Evolutionary conservation across 2,888 invertebrate genomes (phyloP).

Genomic region (Tyria jacobaeae): DNA sequence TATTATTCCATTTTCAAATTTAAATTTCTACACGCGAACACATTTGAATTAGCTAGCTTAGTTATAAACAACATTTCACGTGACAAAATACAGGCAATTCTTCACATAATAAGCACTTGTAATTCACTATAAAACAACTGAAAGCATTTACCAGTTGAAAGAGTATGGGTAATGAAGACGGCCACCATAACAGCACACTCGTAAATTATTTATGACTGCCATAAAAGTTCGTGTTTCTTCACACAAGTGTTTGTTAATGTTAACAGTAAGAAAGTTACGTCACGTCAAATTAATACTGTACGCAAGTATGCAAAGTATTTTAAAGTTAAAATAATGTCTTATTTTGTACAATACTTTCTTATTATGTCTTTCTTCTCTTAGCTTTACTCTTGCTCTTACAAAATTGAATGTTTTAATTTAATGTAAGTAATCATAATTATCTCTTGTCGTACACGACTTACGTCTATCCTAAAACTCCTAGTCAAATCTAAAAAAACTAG

Average conservation of each 20-base stretch:
- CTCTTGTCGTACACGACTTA: not conserved
- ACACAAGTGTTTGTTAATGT: slow-evolving; percentile 59
- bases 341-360: not conserved
- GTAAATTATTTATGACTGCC: slow-evolving; percentile 65
- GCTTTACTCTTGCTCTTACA: not conserved
- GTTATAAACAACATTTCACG: not conserved
- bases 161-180: slow-evolving; percentile 45
- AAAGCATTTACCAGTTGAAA: slow-evolving; percentile 27
- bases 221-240: slow-evolving; percentile 59
- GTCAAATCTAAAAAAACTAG: not conserved
- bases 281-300: slow-evolving; percentile 40
- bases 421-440: too few species aligned
- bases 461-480: not conserved
- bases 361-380: not conserved
- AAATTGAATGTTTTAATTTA: too few species aligned
- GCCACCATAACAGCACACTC: slow-evolving; percentile 57
- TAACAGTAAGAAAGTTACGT: slow-evolving; percentile 55
- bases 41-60: not conserved
- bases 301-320: slow-evolving; percentile 20
- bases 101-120: slow-evolving; percentile 1
- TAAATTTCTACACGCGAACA: not conserved
- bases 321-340: slow-evolving; percentile 4
- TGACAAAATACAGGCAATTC: not conserved
- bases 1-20: slow-evolving; percentile 13
- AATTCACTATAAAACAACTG: slow-evolving; percentile 15